Base-by-base conservation (phyloP, 1,140 invertebrate genomes). In the Ostrea denselamellosa region DNA sequence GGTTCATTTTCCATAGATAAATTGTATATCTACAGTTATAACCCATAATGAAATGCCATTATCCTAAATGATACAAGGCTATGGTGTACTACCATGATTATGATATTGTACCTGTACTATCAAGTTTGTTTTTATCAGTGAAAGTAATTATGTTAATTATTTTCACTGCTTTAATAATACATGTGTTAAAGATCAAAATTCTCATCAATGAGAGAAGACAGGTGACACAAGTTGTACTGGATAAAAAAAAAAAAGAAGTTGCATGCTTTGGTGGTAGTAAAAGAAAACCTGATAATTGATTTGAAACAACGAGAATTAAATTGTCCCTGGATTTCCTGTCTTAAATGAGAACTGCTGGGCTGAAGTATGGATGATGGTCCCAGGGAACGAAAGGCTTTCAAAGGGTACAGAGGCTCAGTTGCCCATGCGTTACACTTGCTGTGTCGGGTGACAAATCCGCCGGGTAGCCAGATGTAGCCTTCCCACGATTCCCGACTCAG, bases 381-480 rank as follows among this genome's bases (percentile, higher is more conserved):
- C 28, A 34, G 8, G 22, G 68, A 71, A 71, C 68, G 8, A 71
- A 34, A 2, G 22, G 22, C 12, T 25, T 34, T 71, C 25, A 25
- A 22, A 14, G 68, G 68, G 68, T 71, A 71, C 25, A 71, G 28
- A 71, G 28, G 25, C 68, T 28, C 12, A 25, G 22, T 28, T 8
- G 68, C 22, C 28, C 22, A 71, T 71, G 68, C 68, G 28, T 71
- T 25, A 71, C 28, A 25, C 25, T 28, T 25, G 10, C 25, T 71
- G 22, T 71, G 22, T 28, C 8, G 68, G 68, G 68, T 71, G 68
- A 71, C 68, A 25, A 34, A 71, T 71, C 28, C 28, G 12, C 68
- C 53, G 88, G 54, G 54, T 53, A 77, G 44, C 88, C 88, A 89
- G 77, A 89, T 89, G 88, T 83, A 65, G 56, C 83, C 68, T 89